Percentiles rank a stretch among this genome's conserved stretches.
Conservation (phyloP, 2,797 vertebrate species). For the Hafferia zeledoni region DNA sequence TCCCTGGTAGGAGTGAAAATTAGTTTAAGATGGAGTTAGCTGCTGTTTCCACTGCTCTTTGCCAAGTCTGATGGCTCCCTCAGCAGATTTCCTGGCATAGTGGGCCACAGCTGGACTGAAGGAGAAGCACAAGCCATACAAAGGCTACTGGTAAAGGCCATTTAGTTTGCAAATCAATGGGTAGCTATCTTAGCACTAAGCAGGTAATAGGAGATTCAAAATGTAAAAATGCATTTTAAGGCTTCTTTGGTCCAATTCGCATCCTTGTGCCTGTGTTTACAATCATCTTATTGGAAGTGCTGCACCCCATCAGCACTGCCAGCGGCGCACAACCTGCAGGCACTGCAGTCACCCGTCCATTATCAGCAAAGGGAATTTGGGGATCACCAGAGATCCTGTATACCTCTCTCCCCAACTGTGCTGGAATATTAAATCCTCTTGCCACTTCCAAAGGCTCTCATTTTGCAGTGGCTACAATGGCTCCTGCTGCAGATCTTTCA, state of each 20-base stretch:
- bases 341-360: fast-evolving
- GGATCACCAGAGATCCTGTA: not conserved
- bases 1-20: not conserved
- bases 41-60: not conserved
- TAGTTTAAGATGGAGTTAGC: constrained; percentile 11
- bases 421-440: not conserved
- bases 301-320: fast-evolving
- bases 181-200: not conserved
- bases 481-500: not conserved
- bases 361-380: not conserved
- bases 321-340: not conserved
- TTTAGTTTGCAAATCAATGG: not conserved
- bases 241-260: not conserved
- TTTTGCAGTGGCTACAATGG: not conserved
- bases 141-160: not conserved
- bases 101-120: not conserved
- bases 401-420: not conserved
- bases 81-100: not conserved
- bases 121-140: not conserved
- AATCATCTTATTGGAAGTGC: fast-evolving
- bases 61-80: not conserved
- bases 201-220: not conserved
- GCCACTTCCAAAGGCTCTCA: not conserved
- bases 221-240: not conserved
- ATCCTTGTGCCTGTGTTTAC: fast-evolving